These are phyloP conservation scores for Epinephelus coioides DNA, from an alignment of 2,797 vertebrate species.

Conservation along the genomic window DNA sequence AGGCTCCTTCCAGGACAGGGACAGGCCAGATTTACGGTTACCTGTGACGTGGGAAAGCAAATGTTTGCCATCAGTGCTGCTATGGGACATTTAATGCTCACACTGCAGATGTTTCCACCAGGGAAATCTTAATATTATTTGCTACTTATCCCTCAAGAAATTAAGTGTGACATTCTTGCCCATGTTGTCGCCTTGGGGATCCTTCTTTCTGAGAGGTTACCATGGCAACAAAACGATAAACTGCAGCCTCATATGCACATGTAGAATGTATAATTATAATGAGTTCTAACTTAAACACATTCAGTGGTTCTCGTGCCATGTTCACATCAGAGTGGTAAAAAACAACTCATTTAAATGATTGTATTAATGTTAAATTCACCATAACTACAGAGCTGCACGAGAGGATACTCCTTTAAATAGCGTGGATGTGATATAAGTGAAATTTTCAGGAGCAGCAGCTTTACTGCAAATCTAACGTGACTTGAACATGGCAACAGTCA, in stretches of 20 bases:
- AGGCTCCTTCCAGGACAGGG: conserved; percentile 91
- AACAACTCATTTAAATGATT: too few relatives aligned
- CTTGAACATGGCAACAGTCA: conserved; percentile 49
- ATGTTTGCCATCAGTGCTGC: neutral
- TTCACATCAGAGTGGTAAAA: conserved; percentile 25
- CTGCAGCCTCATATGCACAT: conserved; percentile 19
- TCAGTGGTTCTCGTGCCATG: conserved; percentile 32
- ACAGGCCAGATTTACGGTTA: conserved; percentile 85
- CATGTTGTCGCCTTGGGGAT: neutral
- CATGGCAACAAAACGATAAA: conserved; percentile 44
- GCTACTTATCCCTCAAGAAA: conserved; percentile 7
- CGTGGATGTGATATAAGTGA: too few relatives aligned
- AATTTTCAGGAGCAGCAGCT: too few relatives aligned
- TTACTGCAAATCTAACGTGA: conserved; percentile 6
- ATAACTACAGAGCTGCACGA: too few relatives aligned
- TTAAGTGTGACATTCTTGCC: conserved; percentile 16
- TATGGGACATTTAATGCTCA: neutral
- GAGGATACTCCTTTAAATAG: too few relatives aligned
- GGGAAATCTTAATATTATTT: neutral
- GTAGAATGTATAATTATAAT: conserved; percentile 28
- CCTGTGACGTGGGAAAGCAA: conserved; percentile 67
- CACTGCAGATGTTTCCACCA: conserved; percentile 1
- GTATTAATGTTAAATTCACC: too few relatives aligned
- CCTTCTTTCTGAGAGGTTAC: conserved; percentile 36
- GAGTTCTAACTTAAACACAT: conserved; percentile 23